Evolutionary conservation across 2,888 invertebrate species (phyloP).

Genomic region (Diabrotica balteata): DNA sequence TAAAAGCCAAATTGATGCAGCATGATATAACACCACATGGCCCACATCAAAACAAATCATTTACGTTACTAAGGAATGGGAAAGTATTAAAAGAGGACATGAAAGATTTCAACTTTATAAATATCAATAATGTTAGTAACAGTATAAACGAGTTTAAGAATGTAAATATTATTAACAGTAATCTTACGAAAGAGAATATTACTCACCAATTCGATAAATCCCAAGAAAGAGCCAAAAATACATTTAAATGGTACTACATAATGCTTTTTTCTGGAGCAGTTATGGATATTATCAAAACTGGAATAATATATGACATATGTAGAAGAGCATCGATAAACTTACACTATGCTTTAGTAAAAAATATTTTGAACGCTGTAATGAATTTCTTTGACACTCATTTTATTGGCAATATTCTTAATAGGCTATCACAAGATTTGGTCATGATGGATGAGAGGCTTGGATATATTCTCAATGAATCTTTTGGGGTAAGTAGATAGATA

Average conservation of each 20-base stretch:
- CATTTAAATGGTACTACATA: conserved; percentile 39
- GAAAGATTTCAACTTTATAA: too few relatives aligned
- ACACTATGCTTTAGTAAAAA: conserved; percentile 47
- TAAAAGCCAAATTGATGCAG: conserved; percentile 21
- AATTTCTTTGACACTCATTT: conserved; percentile 50
- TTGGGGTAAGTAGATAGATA: too few relatives aligned
- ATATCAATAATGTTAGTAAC: too few relatives aligned
- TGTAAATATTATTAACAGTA: too few relatives aligned
- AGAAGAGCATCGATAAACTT: conserved; percentile 67
- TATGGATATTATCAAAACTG: conserved; percentile 37
- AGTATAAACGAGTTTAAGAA: too few relatives aligned
- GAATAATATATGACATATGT: conserved; percentile 78
- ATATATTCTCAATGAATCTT: too few relatives aligned
- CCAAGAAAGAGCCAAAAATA: conserved; percentile 27
- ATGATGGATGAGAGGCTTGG: conserved; percentile 45
- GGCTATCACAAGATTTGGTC: conserved; percentile 51
- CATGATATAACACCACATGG: background rate
- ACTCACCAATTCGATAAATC: conserved; percentile 6
- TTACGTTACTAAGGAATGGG: too few relatives aligned
- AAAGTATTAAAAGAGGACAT: too few relatives aligned
- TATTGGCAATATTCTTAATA: conserved; percentile 51
- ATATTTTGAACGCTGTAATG: conserved; percentile 48
- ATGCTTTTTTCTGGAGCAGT: conserved; percentile 32
- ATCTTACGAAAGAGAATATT: too few relatives aligned
- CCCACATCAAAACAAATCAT: conserved; percentile 9